Conservation (phyloP, 2,888 invertebrate species). For the Encarsia formosa region DNA sequence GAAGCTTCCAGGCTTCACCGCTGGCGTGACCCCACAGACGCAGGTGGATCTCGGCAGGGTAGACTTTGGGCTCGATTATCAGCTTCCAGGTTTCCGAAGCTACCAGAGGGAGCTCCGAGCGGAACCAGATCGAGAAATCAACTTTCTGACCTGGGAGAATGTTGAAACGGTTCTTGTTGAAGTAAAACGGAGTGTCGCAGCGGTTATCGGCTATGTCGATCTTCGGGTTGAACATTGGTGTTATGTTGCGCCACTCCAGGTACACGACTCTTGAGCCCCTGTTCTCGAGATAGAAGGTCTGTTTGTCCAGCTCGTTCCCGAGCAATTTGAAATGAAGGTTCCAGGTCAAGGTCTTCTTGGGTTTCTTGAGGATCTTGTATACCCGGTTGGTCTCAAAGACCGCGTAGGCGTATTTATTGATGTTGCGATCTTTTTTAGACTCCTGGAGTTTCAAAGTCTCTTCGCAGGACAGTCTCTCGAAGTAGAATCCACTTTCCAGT, state of each 20-base stretch:
- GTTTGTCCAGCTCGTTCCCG: constrained; percentile 13
- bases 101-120: constrained; percentile 49
- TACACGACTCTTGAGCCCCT: constrained; percentile 54
- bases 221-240: background rate
- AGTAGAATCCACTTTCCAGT: constrained; percentile 8
- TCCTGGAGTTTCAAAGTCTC: background rate
- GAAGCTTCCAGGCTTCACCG: background rate
- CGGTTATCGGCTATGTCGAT: constrained; percentile 3
- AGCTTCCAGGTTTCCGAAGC: constrained; percentile 55
- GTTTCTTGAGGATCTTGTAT: constrained; percentile 10
- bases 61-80: constrained; percentile 49
- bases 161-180: constrained; percentile 57
- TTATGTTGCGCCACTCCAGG: constrained; percentile 52
- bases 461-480: constrained; percentile 1
- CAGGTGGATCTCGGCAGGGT: constrained; percentile 1
- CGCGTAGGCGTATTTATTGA: constrained; percentile 14
- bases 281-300: constrained; percentile 51
- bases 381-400: background rate
- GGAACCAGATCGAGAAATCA: constrained; percentile 54
- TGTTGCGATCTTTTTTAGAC: background rate
- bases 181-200: constrained; percentile 54
- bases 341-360: constrained; percentile 26
- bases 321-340: constrained; percentile 29
- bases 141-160: constrained; percentile 55
- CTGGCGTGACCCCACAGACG: constrained; percentile 1